Percentiles rank a stretch among this genome's conserved stretches.
Evolutionary conservation across 92 coral and sea anemone species (phyloP).

Genomic region (Phenganax stokvisi): DNA sequence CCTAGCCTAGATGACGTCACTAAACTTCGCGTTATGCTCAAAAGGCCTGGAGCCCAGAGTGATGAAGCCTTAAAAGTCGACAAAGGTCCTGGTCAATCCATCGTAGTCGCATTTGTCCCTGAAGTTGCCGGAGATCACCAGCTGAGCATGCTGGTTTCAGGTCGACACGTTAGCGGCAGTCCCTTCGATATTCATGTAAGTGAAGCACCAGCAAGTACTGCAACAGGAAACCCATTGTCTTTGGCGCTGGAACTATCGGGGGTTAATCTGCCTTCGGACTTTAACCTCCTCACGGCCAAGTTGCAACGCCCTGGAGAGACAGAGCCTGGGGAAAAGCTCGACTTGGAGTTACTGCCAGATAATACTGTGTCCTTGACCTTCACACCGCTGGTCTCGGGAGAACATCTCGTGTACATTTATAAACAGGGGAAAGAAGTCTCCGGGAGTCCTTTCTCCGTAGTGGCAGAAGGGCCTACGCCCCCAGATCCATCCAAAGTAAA

Average conservation of each 20-base stretch:
- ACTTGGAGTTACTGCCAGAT: slow-evolving; percentile 79
- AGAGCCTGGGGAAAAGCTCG: slow-evolving; percentile 65
- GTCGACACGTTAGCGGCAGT: slow-evolving; percentile 75
- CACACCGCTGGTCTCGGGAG: slow-evolving; percentile 89
- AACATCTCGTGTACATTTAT: slow-evolving; percentile 85
- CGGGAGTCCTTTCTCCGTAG: slow-evolving; percentile 96
- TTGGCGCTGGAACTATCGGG: slow-evolving; percentile 94
- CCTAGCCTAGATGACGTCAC: slow-evolving; percentile 73
- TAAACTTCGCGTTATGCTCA: slow-evolving; percentile 69
- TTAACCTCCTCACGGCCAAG: slow-evolving; percentile 63
- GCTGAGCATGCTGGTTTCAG: slow-evolving; percentile 70
- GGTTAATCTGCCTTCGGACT: slow-evolving; percentile 83
- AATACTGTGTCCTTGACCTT: slow-evolving; percentile 91
- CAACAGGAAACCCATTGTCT: slow-evolving; percentile 89
- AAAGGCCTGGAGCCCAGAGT: slow-evolving; percentile 75
- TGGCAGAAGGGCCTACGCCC: slow-evolving; percentile 98
- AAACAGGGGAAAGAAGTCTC: slow-evolving; percentile 77
- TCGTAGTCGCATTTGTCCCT: slow-evolving; percentile 81
- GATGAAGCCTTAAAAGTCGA: slow-evolving; percentile 79
- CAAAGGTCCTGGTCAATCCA: slow-evolving; percentile 74
- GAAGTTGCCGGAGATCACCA: slow-evolving; percentile 85
- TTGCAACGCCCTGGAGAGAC: slow-evolving; percentile 59
- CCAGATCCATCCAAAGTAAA: slow-evolving; percentile 94
- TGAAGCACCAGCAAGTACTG: slow-evolving; percentile 53
- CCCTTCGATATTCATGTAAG: slow-evolving; percentile 89